A percentile compares a stretch with the other conserved stretches of the same genome.
Evolutionary conservation across 2,888 invertebrate genomes (phyloP).

Genomic region (Orchesella flavescens): DNA sequence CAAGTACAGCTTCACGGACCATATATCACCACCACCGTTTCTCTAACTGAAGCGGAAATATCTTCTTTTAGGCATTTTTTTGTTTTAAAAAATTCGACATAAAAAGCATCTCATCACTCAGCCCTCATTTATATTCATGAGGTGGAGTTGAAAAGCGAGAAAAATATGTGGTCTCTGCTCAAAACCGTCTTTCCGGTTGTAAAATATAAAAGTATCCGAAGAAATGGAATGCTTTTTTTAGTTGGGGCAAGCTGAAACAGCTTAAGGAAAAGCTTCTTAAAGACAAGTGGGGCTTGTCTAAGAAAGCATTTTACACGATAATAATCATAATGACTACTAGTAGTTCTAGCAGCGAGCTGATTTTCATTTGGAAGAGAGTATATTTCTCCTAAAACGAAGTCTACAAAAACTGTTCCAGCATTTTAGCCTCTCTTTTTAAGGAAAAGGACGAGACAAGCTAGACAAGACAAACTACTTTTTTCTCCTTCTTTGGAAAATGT

Average conservation of each 20-base stretch:
- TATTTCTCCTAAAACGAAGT: neutral
- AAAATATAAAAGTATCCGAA: neutral
- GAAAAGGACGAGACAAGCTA: neutral
- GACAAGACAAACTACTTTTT: constrained; percentile 24
- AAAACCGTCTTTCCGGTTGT: too few relatives aligned
- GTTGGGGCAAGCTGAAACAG: constrained; percentile 5
- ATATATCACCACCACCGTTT: neutral
- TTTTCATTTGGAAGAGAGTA: neutral
- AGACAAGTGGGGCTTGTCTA: constrained; percentile 19
- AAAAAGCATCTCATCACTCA: too few relatives aligned
- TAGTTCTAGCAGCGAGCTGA: neutral
- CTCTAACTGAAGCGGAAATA: neutral
- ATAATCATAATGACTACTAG: too few relatives aligned
- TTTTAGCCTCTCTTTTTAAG: neutral
- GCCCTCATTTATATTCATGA: too few relatives aligned
- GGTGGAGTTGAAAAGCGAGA: too few relatives aligned
- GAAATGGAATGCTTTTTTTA: neutral
- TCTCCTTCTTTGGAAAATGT: neutral
- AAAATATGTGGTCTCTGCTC: too few relatives aligned
- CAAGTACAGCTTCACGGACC: neutral
- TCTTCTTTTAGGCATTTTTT: neutral
- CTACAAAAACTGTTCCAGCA: neutral
- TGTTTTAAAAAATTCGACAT: neutral
- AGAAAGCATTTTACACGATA: too few relatives aligned
- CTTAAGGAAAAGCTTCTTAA: constrained; percentile 7